These are phyloP conservation scores for Platorchestia sp. DNA, from an alignment of 1,140 invertebrate genomes.

Conservation along the genomic window DNA sequence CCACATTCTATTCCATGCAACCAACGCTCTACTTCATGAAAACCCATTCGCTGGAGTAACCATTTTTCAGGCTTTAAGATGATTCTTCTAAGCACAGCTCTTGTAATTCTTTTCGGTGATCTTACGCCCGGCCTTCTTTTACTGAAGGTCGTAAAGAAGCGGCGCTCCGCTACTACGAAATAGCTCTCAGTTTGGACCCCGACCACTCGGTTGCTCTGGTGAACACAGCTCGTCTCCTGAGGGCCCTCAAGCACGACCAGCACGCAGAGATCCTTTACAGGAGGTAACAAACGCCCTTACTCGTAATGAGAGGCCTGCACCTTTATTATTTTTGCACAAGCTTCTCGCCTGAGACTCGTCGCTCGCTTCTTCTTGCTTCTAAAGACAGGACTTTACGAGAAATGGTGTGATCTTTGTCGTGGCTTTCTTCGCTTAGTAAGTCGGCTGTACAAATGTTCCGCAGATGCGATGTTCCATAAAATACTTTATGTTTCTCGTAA, in stretches of 20 bases:
- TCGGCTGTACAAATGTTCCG: not conserved
- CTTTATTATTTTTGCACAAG: conserved; percentile 46
- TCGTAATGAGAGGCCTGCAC: conserved; percentile 14
- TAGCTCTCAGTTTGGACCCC: conserved; percentile 68
- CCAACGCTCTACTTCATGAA: no score
- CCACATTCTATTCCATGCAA: not conserved
- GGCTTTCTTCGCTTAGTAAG: not conserved
- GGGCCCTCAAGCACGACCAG: conserved; percentile 64
- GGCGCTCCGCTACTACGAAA: conserved; percentile 69
- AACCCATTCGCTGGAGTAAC: not conserved
- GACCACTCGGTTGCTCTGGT: conserved; percentile 69
- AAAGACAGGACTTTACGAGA: not conserved
- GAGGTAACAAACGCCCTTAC: conserved; percentile 64
- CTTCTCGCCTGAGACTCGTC: not conserved
- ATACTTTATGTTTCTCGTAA: not conserved
- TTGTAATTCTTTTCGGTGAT: not conserved
- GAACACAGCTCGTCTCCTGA: conserved; percentile 68
- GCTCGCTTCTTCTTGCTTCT: not conserved
- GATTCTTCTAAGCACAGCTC: not conserved
- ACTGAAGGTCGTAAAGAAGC: conserved; percentile 62
- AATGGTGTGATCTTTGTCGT: not conserved
- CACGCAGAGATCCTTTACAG: conserved; percentile 69
- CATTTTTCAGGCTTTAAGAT: not conserved
- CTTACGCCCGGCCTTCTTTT: conserved; percentile 3
- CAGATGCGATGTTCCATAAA: not conserved